Percentiles rank a stretch among this genome's conserved stretches.
These are phyloP conservation scores for Drosophila arizonae DNA, from an alignment of 1,140 invertebrate genomes.

Conservation along the genomic window DNA sequence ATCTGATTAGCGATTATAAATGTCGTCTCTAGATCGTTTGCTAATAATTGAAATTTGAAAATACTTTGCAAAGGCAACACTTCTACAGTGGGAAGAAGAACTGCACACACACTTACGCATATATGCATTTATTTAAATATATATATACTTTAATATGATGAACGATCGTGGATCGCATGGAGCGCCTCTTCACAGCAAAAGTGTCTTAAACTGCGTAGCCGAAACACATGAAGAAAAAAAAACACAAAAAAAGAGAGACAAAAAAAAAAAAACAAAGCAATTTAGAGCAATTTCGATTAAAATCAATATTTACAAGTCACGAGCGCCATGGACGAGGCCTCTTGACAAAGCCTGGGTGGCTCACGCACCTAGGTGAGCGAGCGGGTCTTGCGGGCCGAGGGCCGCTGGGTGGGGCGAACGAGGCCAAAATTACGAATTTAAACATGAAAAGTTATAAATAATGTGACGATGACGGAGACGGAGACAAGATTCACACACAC, in stretches of 20 bases:
- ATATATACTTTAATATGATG: background rate
- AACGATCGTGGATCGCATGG: slow-evolving; percentile 7
- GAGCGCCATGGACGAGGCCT: slow-evolving; percentile 32
- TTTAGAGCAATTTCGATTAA: slow-evolving; percentile 79
- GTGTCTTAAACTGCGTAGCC: slow-evolving; percentile 65
- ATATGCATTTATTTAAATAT: background rate
- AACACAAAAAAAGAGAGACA: background rate
- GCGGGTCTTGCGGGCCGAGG: background rate
- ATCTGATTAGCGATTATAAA: no score
- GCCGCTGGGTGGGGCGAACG: background rate
- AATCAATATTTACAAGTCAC: slow-evolving; percentile 77
- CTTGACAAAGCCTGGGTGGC: slow-evolving; percentile 21
- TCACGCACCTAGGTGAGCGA: background rate
- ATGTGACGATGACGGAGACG: slow-evolving; percentile 60
- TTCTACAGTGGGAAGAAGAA: no score
- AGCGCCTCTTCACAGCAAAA: slow-evolving; percentile 62
- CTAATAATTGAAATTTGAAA: no score
- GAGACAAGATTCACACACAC: slow-evolving; percentile 17
- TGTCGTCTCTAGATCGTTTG: no score
- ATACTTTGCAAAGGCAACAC: no score
- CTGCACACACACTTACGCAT: no score
- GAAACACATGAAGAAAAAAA: slow-evolving; percentile 44
- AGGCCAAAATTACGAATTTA: slow-evolving; percentile 75
- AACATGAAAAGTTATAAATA: slow-evolving; percentile 81
- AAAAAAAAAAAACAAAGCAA: slow-evolving; percentile 50